Conservation (phyloP, 2,113 vertebrate species). For the Zapornia atra region DNA sequence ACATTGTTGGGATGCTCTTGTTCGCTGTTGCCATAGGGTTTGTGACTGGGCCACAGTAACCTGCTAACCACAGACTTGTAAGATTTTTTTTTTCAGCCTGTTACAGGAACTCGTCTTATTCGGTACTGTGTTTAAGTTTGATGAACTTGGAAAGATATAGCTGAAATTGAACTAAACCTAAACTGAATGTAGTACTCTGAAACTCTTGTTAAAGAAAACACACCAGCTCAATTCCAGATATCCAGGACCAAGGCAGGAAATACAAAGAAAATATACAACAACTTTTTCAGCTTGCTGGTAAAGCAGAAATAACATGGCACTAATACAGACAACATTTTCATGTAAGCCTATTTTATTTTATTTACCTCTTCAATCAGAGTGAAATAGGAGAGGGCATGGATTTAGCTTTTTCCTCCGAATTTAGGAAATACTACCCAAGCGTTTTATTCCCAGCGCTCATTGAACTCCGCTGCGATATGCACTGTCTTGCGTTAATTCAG, state of each 20-base stretch:
- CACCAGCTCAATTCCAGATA: slow-evolving; percentile 55
- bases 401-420: background rate
- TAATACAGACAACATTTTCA: slow-evolving; percentile 60
- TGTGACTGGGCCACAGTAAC: background rate
- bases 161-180: slow-evolving; percentile 57
- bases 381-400: slow-evolving; percentile 37
- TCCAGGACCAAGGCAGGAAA: slow-evolving; percentile 18
- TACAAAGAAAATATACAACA: background rate
- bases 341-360: slow-evolving; percentile 58
- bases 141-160: slow-evolving; percentile 30
- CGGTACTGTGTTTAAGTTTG: background rate
- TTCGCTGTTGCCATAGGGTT: background rate
- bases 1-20: background rate
- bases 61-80: background rate
- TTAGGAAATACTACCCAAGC: slow-evolving; percentile 31
- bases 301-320: slow-evolving; percentile 28
- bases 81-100: background rate
- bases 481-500: slow-evolving; percentile 36
- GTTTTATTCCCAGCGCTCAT: background rate
- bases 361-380: slow-evolving; percentile 58
- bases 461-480: background rate
- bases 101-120: background rate
- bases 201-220: slow-evolving; percentile 61
- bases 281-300: background rate
- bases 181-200: slow-evolving; percentile 35